Base-by-base conservation (phyloP, 2,888 invertebrate genomes). In the Ypsolopha scabrella region DNA sequence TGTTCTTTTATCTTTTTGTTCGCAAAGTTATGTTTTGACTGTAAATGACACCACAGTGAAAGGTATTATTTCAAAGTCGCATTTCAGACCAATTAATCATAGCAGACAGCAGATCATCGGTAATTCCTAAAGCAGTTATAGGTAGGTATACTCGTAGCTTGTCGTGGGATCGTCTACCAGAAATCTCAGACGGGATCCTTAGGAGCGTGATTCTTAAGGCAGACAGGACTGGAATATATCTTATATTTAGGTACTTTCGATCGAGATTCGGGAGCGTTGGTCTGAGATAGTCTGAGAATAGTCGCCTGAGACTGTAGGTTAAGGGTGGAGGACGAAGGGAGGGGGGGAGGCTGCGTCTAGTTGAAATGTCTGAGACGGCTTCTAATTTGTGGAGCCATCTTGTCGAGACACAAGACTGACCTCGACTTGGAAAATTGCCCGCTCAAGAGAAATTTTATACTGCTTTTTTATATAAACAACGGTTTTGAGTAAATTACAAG, bases 151-250 rank as follows among this genome's bases (percentile, higher is more conserved):
- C n/a, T n/a, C n/a, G n/a, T n/a, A 60, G 69, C 67, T 73, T 69
- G 68, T 75, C 72, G 69, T 66, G 66, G 75, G 72, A 75, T 78
- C 77, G 78, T 80, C 64, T 67, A 63, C 60, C 69, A 65, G 70
- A 73, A 76, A 79, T 80, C 75, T 70, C 2, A 24, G 24, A 24
- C 24, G 2, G 4, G 4, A 4, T 24, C 24, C 24, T 24, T 4
- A 3, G 24, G 24, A 24, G 24, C 24, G 2, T 24, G 2, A 24
- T 24, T 24, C 24, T 24, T 4, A 4, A 24, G 24, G 24, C 4
- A 24, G 24, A 24, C 4, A 24, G 24, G 24, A 24, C 24, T 24
- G 4, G 24, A 24, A 24, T 24, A 4, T 24, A 24, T 3, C 2
- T 3, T 24, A 24, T 4, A 24, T 24, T 24, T 24, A n/a, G n/a